A percentile compares a stretch with the other conserved stretches of the same genome.
These are phyloP conservation scores for Lepidocyrtinus sp. DNA, from an alignment of 2,888 invertebrate genomes.

Conservation along the genomic window DNA sequence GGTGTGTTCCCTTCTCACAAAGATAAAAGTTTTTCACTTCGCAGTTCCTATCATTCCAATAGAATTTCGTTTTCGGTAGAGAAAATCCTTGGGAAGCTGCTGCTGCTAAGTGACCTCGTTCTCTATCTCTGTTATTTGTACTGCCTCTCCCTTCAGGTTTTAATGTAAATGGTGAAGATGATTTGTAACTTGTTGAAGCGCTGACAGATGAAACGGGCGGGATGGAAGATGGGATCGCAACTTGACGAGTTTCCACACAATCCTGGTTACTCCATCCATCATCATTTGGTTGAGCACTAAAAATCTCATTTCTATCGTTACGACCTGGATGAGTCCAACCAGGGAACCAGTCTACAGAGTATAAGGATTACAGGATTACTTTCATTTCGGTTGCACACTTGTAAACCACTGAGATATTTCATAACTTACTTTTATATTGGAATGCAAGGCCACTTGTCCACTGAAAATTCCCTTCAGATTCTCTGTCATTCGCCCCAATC, in stretches of 20 bases:
- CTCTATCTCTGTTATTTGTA: not conserved
- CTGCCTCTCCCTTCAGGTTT: constrained; percentile 29
- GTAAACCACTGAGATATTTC: not conserved
- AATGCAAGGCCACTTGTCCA: constrained; percentile 70
- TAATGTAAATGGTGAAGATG: constrained; percentile 23
- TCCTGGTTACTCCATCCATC: constrained; percentile 72
- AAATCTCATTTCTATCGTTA: constrained; percentile 62
- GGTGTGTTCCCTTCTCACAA: constrained; percentile 66
- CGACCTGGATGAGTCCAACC: constrained; percentile 71
- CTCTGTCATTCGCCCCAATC: constrained; percentile 70
- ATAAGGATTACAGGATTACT: not conserved
- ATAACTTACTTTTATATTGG: constrained; percentile 67
- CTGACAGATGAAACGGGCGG: constrained; percentile 25
- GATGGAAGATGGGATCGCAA: constrained; percentile 25
- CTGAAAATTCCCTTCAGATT: constrained; percentile 69
- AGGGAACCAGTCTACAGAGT: constrained; percentile 73
- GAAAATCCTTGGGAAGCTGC: constrained; percentile 29
- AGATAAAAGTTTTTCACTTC: constrained; percentile 69
- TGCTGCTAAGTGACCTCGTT: constrained; percentile 27
- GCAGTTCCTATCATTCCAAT: constrained; percentile 70
- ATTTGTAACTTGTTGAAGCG: constrained; percentile 27
- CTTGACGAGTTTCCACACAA: constrained; percentile 72
- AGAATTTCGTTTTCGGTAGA: constrained; percentile 52
- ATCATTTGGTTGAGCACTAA: constrained; percentile 73
- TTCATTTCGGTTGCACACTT: not conserved